phyloP scores from a whole-genome alignment of 1,140 invertebrate species.

The Melanaphis sacchari region DNA sequence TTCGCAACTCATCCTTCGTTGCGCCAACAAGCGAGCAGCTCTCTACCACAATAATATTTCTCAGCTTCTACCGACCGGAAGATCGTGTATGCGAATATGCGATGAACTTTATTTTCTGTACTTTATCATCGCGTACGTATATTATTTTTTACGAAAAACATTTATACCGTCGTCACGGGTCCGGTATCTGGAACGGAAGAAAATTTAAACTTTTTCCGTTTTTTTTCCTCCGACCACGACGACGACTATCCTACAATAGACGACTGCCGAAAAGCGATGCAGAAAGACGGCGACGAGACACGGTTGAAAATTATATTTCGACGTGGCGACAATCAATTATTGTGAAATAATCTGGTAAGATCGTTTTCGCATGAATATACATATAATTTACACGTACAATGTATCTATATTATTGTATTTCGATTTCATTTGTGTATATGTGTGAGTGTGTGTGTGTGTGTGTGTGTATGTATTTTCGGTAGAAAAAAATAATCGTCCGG shows the following conservation, averaged over 20 bases:
- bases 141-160: neutral
- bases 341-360: neutral
- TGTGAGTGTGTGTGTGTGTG: neutral
- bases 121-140: neutral
- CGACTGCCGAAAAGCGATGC: neutral
- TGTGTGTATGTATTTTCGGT: neutral
- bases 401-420: neutral
- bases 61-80: neutral
- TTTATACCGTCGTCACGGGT: neutral
- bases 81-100: neutral
- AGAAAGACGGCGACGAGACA: neutral
- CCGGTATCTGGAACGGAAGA: neutral
- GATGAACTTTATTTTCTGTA: neutral
- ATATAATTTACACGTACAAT: neutral
- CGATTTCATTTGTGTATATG: neutral
- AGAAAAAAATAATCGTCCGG: neutral
- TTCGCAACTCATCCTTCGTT: conserved; percentile 32
- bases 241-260: neutral
- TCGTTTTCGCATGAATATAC: neutral
- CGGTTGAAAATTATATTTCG: neutral
- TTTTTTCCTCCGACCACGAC: neutral
- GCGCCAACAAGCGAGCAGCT: neutral
- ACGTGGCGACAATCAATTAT: neutral
- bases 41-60: neutral
- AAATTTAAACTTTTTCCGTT: neutral